phyloP scores from a whole-genome alignment of 2,113 vertebrate species.

The Crotalus viridis region DNA sequence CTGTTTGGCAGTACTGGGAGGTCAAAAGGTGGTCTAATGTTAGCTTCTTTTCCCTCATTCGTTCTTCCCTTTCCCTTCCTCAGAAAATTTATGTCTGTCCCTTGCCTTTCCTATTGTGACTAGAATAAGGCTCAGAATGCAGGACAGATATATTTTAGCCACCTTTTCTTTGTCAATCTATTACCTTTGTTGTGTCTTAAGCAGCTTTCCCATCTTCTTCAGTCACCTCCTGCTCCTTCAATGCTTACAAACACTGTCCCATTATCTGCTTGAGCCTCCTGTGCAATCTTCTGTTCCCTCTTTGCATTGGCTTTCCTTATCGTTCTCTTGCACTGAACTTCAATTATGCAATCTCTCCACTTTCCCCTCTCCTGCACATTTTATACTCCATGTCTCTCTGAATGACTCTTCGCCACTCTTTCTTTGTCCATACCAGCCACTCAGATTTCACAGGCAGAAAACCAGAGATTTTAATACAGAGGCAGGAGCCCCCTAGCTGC shows the following conservation, averaged over 20 bases:
- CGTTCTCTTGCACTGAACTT: slow-evolving; percentile 40
- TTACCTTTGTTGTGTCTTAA: slow-evolving; percentile 66
- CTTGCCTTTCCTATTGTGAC: slow-evolving; percentile 69
- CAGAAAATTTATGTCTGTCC: slow-evolving; percentile 72
- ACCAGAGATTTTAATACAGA: neutral
- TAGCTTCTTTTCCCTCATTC: slow-evolving; percentile 52
- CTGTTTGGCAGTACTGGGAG: slow-evolving; percentile 65
- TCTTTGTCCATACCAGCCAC: neutral
- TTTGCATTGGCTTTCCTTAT: slow-evolving; percentile 63
- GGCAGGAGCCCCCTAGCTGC: neutral
- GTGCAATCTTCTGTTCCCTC: slow-evolving; percentile 56
- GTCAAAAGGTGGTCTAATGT: slow-evolving; percentile 58
- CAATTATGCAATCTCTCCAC: slow-evolving; percentile 21
- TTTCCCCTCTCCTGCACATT: slow-evolving; percentile 23
- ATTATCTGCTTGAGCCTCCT: slow-evolving; percentile 63
- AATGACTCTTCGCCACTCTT: slow-evolving; percentile 7
- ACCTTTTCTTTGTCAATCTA: slow-evolving; percentile 69
- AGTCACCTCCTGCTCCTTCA: slow-evolving; percentile 40
- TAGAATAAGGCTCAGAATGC: slow-evolving; percentile 54
- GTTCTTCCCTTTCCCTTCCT: slow-evolving; percentile 57
- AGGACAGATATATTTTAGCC: slow-evolving; percentile 62
- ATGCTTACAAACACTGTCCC: slow-evolving; percentile 57
- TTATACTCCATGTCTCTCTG: neutral
- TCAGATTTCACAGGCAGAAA: neutral
- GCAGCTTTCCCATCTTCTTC: slow-evolving; percentile 47